Conservation (phyloP, 1,140 invertebrate genomes). For the Aphis gossypii region DNA sequence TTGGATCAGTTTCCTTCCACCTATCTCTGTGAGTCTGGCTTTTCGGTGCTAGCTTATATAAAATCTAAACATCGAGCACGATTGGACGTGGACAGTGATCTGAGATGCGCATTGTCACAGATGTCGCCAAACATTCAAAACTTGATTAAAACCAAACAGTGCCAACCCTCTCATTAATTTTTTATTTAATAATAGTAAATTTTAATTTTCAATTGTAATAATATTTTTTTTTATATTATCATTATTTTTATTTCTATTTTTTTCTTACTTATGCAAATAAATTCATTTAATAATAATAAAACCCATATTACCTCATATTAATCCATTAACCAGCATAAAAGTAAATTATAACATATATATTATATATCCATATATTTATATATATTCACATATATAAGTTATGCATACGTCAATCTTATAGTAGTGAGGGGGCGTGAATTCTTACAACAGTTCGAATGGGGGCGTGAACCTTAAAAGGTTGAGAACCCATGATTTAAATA, state of each 20-base stretch:
- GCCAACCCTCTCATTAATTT: no score
- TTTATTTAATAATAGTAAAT: no score
- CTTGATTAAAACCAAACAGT: no score
- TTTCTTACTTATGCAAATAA: not conserved
- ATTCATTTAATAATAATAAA: slow-evolving; percentile 43
- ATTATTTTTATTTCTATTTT: no score
- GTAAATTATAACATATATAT: no score
- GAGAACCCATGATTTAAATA: slow-evolving; percentile 33
- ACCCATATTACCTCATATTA: slow-evolving; percentile 16
- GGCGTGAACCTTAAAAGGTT: slow-evolving; percentile 30
- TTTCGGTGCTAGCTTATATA: no score
- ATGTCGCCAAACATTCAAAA: no score
- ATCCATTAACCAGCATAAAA: slow-evolving; percentile 29
- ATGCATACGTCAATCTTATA: not conserved
- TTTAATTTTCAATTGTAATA: not conserved
- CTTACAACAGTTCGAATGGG: slow-evolving; percentile 13
- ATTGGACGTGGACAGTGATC: no score
- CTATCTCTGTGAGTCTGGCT: no score
- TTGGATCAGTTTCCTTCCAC: slow-evolving; percentile 53
- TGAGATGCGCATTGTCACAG: no score
- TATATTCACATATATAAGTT: slow-evolving; percentile 28
- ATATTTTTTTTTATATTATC: not conserved
- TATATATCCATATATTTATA: no score
- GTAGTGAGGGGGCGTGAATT: not conserved
- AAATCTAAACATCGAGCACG: no score